Percentiles rank a stretch among this genome's conserved stretches.
phyloP scores from a whole-genome alignment of 2,113 vertebrate species.

The Engystomops pustulosus region DNA sequence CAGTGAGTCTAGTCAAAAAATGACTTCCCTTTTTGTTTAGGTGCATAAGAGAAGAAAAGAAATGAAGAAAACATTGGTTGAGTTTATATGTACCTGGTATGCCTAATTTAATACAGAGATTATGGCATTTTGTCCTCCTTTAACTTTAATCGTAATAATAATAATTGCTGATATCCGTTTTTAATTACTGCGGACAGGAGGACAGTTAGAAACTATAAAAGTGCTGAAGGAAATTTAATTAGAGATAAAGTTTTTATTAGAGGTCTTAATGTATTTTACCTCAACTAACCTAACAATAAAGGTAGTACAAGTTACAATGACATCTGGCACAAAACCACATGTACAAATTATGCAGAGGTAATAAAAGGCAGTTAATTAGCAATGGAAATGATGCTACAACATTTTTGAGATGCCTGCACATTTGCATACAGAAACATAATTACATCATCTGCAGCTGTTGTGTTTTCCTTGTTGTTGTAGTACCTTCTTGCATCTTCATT shows the following conservation, averaged over 20 bases:
- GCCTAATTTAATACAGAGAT: not conserved
- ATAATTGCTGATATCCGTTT: slow-evolving; percentile 38
- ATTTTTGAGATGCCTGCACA: slow-evolving; percentile 77
- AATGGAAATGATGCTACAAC: slow-evolving; percentile 78
- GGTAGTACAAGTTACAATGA: slow-evolving; percentile 74
- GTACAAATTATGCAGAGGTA: slow-evolving; percentile 78
- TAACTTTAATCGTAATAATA: slow-evolving; percentile 18
- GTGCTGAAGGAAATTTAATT: slow-evolving; percentile 74
- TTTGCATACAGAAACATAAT: slow-evolving; percentile 83
- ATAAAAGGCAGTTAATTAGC: slow-evolving; percentile 79
- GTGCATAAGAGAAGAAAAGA: too few species aligned
- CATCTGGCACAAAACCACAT: slow-evolving; percentile 78
- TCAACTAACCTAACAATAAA: slow-evolving; percentile 80
- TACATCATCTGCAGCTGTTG: slow-evolving; percentile 82
- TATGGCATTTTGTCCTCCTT: not conserved
- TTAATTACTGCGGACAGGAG: slow-evolving; percentile 60
- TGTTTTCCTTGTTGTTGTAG: slow-evolving; percentile 68
- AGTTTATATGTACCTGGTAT: too few species aligned
- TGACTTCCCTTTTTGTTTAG: too few species aligned
- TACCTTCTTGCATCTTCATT: slow-evolving; percentile 76
- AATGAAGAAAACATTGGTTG: too few species aligned
- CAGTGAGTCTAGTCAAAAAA: not conserved
- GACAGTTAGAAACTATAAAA: slow-evolving; percentile 66
- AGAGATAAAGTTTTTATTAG: slow-evolving; percentile 73
- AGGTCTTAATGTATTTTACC: slow-evolving; percentile 72